Evolutionary conservation across 2,888 invertebrate genomes (phyloP), one percentile per base, ranked within the genome.

Genomic region (Agrotis exclamationis): DNA sequence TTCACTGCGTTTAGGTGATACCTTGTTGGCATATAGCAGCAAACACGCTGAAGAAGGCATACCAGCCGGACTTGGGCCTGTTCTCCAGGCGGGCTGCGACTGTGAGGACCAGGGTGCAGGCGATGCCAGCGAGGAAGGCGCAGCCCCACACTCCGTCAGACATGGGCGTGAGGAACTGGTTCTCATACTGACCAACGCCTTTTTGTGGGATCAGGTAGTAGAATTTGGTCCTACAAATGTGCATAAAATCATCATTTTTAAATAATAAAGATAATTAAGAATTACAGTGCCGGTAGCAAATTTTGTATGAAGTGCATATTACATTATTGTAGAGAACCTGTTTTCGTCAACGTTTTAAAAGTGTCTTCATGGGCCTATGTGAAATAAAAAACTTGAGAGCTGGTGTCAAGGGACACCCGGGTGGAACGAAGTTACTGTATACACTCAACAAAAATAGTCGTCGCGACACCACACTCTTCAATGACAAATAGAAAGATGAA

Each of bases 161-260:
- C 86, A 97, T 91, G 0, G 97, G 97, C 16, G 93, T 93, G 1
- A 97, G 87, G 82, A 96, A 96, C 48, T 92, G 93, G 82, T 95
- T 94, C 83, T 95, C 95, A 75, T 94, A 95, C 5, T 88, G 77
- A 0, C 96, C 96, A 0, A 95, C 89, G 0, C 96, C 95, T 70
- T 88, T 87, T n/a, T 91, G 90, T 2, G 93, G 88, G 51, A 95
- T 95, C 2, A 95, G 82, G 84, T 95, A 96, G 89, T 92, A 96
- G 82, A 95, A 94, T 71, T 94, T 94, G 0, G 96, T 94, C 76
- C 96, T 96, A 56, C 39, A 28, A 54, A 28, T 0, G 53, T 54
- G 18, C 33, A 39, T 39, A 39, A 39, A 11, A 11, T 39, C 39
- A 39, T 39, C n/a, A 33, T 28, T n/a, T n/a, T n/a, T 33, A 33